Percentiles rank a stretch among this genome's conserved stretches.
phyloP scores from a whole-genome alignment of 37 sponge, comb jelly and placozoan species.

The Crambe crambe region DNA sequence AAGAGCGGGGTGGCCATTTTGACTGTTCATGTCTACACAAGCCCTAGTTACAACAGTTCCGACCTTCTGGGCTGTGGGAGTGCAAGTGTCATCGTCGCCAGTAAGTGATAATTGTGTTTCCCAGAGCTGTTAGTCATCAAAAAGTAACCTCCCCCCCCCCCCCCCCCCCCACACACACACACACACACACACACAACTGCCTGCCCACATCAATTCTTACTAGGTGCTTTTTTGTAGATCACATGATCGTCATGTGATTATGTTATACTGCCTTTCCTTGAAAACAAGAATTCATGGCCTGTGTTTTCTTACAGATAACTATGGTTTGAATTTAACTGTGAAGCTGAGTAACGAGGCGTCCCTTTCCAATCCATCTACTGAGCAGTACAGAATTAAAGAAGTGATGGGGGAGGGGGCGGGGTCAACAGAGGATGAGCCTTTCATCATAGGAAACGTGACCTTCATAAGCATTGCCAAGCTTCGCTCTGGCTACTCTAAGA shows the following conservation, averaged over 20 bases:
- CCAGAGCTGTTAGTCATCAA: neutral
- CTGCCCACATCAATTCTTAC: too few relatives aligned
- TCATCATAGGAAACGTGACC: slow-evolving; percentile 4
- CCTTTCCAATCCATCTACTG: neutral
- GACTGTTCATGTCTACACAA: slow-evolving; percentile 13
- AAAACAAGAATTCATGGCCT: neutral
- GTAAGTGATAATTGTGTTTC: slow-evolving; percentile 9
- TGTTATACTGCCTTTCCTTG: neutral
- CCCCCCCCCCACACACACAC: too few relatives aligned
- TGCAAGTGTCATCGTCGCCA: slow-evolving; percentile 2
- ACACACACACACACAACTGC: too few relatives aligned
- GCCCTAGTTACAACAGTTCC: slow-evolving; percentile 5
- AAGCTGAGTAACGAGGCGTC: neutral
- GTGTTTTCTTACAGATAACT: slow-evolving; percentile 6
- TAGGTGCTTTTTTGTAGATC: too few relatives aligned
- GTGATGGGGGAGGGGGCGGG: neutral
- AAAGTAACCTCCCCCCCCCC: too few relatives aligned
- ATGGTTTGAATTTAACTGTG: slow-evolving; percentile 21
- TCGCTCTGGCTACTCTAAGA: neutral
- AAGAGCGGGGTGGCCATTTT: neutral
- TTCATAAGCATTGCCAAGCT: neutral
- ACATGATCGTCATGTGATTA: too few relatives aligned
- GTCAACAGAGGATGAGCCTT: neutral
- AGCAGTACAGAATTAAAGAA: neutral
- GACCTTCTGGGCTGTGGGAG: slow-evolving; percentile 4